A percentile compares a stretch with the other conserved stretches of the same genome.
Evolutionary conservation across 1,140 invertebrate species (phyloP).

Genomic region (Drosophila busckii): DNA sequence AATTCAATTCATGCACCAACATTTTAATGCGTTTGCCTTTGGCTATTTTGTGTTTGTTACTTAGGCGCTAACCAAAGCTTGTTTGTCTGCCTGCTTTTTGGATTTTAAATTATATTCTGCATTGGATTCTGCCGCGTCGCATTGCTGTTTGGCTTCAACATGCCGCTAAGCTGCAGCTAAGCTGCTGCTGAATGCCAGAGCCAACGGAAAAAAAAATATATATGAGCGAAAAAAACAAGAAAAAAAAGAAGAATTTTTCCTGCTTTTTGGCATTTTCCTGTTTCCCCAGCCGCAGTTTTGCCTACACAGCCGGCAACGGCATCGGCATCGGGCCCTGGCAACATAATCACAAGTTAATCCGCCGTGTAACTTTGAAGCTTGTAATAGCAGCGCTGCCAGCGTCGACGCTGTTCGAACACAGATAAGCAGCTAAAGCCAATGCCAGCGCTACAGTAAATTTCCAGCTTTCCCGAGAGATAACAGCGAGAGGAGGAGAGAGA

Average conservation of each 20-base stretch:
- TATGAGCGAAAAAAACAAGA: too few relatives aligned
- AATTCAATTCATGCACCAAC: conserved; percentile 78
- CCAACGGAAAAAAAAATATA: conserved; percentile 26
- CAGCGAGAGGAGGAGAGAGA: neutral
- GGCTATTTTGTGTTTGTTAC: conserved; percentile 14
- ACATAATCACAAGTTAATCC: conserved; percentile 74
- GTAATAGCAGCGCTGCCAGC: conserved; percentile 8
- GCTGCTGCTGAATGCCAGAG: conserved; percentile 30
- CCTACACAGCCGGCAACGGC: conserved; percentile 7
- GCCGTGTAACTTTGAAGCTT: conserved; percentile 59
- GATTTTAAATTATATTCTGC: conserved; percentile 32
- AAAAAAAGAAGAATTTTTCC: conserved; percentile 20
- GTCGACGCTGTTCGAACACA: conserved; percentile 47
- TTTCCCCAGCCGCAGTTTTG: neutral
- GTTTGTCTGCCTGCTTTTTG: conserved; percentile 31
- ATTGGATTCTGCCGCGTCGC: too few relatives aligned
- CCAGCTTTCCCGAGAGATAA: neutral
- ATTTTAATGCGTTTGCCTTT: conserved; percentile 63
- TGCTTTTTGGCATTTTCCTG: neutral
- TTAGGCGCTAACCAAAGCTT: neutral
- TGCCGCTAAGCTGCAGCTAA: conserved; percentile 56
- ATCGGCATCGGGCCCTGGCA: conserved; percentile 25
- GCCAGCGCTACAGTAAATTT: neutral
- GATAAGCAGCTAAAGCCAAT: conserved; percentile 60
- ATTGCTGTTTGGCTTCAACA: conserved; percentile 38